Evolutionary conservation across 2,888 invertebrate species (phyloP).

Genomic region (Neuroscelio doddi): DNA sequence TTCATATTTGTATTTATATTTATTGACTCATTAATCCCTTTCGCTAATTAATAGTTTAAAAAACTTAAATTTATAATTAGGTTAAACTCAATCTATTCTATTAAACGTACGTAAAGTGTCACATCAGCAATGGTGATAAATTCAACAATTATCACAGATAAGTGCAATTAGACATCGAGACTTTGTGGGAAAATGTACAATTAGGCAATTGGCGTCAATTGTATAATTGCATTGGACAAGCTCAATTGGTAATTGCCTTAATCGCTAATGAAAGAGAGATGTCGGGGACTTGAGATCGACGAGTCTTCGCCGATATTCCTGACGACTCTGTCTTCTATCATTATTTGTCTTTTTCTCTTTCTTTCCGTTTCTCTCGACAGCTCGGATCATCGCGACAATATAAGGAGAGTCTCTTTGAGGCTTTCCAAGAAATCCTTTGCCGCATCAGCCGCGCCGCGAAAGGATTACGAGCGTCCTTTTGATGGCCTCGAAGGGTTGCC

Average conservation of each 20-base stretch:
- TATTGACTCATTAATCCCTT: too few species aligned
- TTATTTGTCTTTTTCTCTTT: constrained; percentile 18
- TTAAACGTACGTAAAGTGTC: constrained; percentile 9
- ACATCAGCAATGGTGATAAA: constrained; percentile 57
- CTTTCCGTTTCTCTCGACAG: constrained; percentile 23
- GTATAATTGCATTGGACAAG: constrained; percentile 59
- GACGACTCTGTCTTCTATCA: constrained; percentile 26
- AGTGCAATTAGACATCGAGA: constrained; percentile 59
- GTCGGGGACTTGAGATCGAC: too few species aligned
- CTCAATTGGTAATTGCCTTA: constrained; percentile 42
- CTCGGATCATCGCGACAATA: constrained; percentile 28
- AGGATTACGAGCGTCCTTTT: constrained; percentile 35
- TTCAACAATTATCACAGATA: constrained; percentile 67
- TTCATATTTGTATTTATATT: too few species aligned
- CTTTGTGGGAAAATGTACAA: constrained; percentile 65
- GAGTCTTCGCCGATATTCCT: constrained; percentile 7
- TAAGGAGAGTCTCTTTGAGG: constrained; percentile 34
- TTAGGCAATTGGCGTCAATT: constrained; percentile 66
- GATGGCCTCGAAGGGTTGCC: constrained; percentile 31
- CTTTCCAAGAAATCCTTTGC: constrained; percentile 58
- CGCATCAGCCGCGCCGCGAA: constrained; percentile 38
- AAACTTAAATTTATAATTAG: background rate
- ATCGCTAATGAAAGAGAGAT: constrained; percentile 35
- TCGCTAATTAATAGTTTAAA: too few species aligned
- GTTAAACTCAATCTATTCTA: background rate